These are phyloP conservation scores for Eueides isabella DNA, from an alignment of 1,140 invertebrate species.

Conservation along the genomic window DNA sequence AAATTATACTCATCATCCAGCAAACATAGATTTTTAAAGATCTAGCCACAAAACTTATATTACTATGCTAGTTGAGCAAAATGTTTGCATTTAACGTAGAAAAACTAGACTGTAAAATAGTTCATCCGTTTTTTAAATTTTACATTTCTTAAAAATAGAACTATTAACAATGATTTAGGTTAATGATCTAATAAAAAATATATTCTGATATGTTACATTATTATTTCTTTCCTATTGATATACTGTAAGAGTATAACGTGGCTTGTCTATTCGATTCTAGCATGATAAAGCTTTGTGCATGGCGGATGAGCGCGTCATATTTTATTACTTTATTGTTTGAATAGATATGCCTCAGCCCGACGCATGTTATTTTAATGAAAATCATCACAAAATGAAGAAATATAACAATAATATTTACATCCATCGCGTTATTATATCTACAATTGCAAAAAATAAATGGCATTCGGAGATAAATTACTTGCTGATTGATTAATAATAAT, in stretches of 20 bases:
- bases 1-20: background rate
- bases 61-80: constrained; percentile 27
- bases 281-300: constrained; percentile 81
- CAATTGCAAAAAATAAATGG: constrained; percentile 54
- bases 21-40: background rate
- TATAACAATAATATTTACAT: constrained; percentile 25
- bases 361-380: constrained; percentile 73
- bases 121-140: background rate
- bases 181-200: background rate
- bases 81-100: constrained; percentile 27
- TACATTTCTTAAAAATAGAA: background rate
- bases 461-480: constrained; percentile 22
- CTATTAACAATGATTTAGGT: background rate
- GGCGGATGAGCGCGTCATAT: constrained; percentile 73
- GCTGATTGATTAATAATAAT: background rate
- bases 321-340: constrained; percentile 72
- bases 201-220: background rate
- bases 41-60: constrained; percentile 14
- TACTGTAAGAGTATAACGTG: constrained; percentile 38
- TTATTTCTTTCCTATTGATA: constrained; percentile 63
- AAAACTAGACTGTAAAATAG: constrained; percentile 18
- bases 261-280: constrained; percentile 70
- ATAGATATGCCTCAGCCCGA: constrained; percentile 78
- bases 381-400: constrained; percentile 52
- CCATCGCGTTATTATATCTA: constrained; percentile 54